Conservation (phyloP, 2,888 invertebrate genomes). For the Drosophila meridiana region DNA sequence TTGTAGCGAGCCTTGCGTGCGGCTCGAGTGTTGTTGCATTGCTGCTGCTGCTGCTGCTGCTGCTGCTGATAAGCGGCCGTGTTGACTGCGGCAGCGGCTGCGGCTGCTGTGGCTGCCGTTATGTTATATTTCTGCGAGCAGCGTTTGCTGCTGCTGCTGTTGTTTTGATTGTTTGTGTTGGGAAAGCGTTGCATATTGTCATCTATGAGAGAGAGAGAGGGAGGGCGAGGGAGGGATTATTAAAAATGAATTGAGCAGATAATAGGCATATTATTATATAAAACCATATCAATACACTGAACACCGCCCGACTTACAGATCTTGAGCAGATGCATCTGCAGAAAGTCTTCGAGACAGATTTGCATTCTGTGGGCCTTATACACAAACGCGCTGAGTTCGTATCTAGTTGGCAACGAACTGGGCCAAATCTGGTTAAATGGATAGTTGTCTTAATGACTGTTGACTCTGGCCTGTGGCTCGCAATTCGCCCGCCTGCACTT, state of each 20-base stretch:
- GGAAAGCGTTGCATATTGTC: conserved; percentile 67
- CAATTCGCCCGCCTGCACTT: conserved; percentile 64
- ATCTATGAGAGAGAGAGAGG: conserved; percentile 39
- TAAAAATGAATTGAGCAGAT: not conserved
- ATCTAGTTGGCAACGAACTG: not conserved
- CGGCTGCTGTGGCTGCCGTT: conserved; percentile 6
- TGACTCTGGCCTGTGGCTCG: not conserved
- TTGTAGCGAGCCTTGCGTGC: conserved; percentile 34
- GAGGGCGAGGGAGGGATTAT: not conserved
- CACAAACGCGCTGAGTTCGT: not conserved
- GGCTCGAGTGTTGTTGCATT: conserved; percentile 33
- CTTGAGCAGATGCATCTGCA: conserved; percentile 38
- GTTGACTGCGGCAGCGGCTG: conserved; percentile 27
- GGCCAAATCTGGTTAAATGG: not conserved
- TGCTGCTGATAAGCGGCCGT: conserved; percentile 34
- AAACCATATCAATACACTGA: no score
- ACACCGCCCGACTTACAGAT: conserved; percentile 48
- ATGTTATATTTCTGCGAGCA: conserved; percentile 54
- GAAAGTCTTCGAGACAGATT: conserved; percentile 46
- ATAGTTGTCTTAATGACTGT: not conserved
- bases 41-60: conserved; percentile 34
- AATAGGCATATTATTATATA: not conserved
- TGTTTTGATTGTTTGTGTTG: conserved; percentile 21
- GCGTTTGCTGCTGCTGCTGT: conserved; percentile 28
- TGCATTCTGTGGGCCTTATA: conserved; percentile 31